Percentiles rank a stretch among this genome's conserved stretches.
Conservation (phyloP, 1,140 invertebrate species). For the Papilio xuthus region DNA sequence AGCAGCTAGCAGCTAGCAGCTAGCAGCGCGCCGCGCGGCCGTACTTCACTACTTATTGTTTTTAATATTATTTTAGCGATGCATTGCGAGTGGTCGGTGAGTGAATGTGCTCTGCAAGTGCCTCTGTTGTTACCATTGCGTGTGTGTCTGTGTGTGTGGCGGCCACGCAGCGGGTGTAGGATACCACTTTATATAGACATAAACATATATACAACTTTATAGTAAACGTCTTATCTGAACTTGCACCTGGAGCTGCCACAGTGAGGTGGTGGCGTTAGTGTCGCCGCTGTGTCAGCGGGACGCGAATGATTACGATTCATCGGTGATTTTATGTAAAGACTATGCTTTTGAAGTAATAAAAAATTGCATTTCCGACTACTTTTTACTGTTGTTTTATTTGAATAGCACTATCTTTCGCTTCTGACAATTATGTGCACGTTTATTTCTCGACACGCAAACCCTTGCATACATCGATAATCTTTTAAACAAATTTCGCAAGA, state of each 20-base stretch:
- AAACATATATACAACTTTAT: not conserved
- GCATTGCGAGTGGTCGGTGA: conserved; percentile 31
- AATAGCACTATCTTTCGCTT: not conserved
- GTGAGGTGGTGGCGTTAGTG: not conserved
- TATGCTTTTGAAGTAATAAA: conserved; percentile 76
- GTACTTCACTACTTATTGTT: conserved; percentile 59
- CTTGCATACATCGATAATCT: no score
- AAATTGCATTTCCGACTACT: conserved; percentile 67
- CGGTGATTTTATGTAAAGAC: conserved; percentile 65
- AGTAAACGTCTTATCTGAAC: not conserved
- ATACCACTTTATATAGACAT: not conserved
- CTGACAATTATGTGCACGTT: not conserved
- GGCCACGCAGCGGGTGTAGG: not conserved
- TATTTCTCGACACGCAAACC: not conserved
- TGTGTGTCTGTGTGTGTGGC: conserved; percentile 33
- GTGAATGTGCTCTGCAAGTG: conserved; percentile 45
- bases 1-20: not conserved
- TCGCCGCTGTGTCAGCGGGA: conserved; percentile 13
- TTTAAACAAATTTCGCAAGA: no score
- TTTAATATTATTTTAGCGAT: conserved; percentile 73
- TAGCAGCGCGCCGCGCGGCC: not conserved
- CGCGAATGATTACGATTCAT: conserved; percentile 49
- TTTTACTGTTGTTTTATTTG: conserved; percentile 45
- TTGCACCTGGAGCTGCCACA: not conserved
- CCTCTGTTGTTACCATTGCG: conserved; percentile 56